Evolutionary conservation across 2,797 vertebrate species (phyloP).

Genomic region (Clamator glandarius): DNA sequence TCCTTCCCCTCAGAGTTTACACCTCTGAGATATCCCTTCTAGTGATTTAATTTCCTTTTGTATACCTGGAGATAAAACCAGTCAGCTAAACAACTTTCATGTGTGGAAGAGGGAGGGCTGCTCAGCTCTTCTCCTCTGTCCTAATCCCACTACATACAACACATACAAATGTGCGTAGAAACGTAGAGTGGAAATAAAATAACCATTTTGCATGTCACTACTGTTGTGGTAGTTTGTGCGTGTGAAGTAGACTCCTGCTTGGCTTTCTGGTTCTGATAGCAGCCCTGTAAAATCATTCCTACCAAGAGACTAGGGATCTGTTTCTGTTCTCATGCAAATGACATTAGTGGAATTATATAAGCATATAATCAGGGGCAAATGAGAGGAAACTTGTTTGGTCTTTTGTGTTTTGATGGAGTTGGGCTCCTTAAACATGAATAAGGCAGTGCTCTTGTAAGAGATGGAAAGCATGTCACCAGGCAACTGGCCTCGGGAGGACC

Average conservation of each 20-base stretch:
- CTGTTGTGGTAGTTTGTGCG: neutral
- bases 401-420: neutral
- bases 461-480: neutral
- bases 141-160: neutral
- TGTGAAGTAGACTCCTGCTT: neutral
- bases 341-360: conserved; percentile 39
- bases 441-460: neutral
- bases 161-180: neutral
- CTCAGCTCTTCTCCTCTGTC: neutral
- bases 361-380: conserved; percentile 21
- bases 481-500: neutral
- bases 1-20: conserved; percentile 20
- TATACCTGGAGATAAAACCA: neutral
- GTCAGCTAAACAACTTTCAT: neutral
- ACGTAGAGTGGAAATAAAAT: neutral
- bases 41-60: conserved; percentile 16
- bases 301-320: conserved; percentile 29
- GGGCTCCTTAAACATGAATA: neutral
- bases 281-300: conserved; percentile 22
- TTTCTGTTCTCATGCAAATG: conserved; percentile 44
- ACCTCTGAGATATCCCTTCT: neutral
- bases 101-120: neutral
- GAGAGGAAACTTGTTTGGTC: conserved; percentile 22
- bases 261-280: conserved; percentile 33
- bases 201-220: neutral